These are phyloP conservation scores for Phocoena sinus DNA, from an alignment of 2,113 vertebrate genomes.

Conservation along the genomic window DNA sequence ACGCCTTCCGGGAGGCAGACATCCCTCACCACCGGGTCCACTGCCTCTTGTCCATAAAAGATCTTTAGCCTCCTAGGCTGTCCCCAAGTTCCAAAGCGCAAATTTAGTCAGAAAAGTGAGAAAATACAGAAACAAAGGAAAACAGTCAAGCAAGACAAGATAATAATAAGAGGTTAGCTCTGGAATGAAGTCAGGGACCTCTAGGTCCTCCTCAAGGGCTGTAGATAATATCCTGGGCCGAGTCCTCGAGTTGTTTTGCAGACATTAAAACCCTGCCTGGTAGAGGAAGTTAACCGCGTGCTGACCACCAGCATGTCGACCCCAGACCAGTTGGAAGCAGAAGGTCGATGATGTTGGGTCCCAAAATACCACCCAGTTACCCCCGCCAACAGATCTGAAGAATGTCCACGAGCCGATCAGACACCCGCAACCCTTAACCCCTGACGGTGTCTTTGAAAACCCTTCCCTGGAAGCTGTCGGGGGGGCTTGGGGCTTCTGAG, in stretches of 20 bases:
- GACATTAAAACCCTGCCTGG: not conserved
- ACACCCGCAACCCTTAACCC: not conserved
- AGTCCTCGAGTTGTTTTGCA: accelerated
- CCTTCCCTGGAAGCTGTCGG: not conserved
- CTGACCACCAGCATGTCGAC: not conserved
- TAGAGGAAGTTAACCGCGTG: accelerated
- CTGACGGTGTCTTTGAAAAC: not conserved
- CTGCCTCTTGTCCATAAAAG: not conserved
- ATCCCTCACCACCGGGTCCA: not conserved
- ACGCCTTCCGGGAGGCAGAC: not conserved
- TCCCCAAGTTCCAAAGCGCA: not conserved
- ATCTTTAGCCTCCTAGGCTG: not conserved
- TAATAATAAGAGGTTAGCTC: not conserved
- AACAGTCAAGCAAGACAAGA: accelerated
- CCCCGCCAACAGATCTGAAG: not conserved
- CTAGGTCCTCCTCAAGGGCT: not conserved
- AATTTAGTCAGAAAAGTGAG: not conserved
- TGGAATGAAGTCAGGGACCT: accelerated
- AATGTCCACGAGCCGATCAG: accelerated
- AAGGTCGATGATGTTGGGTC: not conserved
- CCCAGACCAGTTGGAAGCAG: not conserved
- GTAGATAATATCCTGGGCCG: not conserved
- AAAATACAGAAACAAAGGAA: not conserved
- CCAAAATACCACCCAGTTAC: not conserved
- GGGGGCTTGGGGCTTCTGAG: not conserved